Conservation (phyloP, 1,140 invertebrate species). For the Zaprionus kolodkinae region DNA sequence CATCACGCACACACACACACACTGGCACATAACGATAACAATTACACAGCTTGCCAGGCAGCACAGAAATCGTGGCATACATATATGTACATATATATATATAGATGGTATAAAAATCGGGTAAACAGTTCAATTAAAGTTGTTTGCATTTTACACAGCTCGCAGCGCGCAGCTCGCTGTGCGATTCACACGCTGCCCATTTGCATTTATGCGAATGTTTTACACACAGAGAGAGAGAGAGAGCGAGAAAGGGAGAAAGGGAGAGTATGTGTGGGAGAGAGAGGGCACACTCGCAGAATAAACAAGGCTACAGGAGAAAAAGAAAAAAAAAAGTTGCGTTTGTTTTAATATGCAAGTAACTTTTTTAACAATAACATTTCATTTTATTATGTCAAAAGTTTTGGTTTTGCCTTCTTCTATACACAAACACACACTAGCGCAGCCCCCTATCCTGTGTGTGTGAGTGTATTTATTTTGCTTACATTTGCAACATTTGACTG, state of each 20-base stretch:
- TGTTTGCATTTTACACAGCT: constrained; percentile 71
- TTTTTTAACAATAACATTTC: constrained; percentile 82
- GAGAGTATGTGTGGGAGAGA: neutral
- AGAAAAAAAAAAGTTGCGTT: constrained; percentile 70
- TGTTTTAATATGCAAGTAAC: constrained; percentile 83
- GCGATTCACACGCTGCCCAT: constrained; percentile 71
- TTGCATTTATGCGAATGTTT: constrained; percentile 71
- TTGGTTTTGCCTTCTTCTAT: constrained; percentile 64
- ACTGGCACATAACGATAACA: constrained; percentile 77
- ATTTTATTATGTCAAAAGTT: constrained; percentile 84
- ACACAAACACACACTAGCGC: constrained; percentile 25
- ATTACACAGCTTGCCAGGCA: constrained; percentile 64
- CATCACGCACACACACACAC: constrained; percentile 59
- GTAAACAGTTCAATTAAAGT: constrained; percentile 84
- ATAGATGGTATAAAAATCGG: constrained; percentile 78
- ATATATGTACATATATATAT: constrained; percentile 19
- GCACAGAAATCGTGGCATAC: constrained; percentile 38
- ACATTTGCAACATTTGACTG: constrained; percentile 81
- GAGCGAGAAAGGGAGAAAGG: constrained; percentile 6
- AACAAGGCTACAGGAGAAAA: constrained; percentile 18
- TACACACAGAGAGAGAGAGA: constrained; percentile 35
- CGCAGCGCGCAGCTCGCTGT: constrained; percentile 28
- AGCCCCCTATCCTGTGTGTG: constrained; percentile 14
- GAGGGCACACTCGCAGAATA: neutral
- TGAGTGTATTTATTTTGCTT: constrained; percentile 71